Evolutionary conservation across 2,113 vertebrate species (phyloP), one percentile per base, ranked within the genome.

Genomic region (Oplegnathus fasciatus): DNA sequence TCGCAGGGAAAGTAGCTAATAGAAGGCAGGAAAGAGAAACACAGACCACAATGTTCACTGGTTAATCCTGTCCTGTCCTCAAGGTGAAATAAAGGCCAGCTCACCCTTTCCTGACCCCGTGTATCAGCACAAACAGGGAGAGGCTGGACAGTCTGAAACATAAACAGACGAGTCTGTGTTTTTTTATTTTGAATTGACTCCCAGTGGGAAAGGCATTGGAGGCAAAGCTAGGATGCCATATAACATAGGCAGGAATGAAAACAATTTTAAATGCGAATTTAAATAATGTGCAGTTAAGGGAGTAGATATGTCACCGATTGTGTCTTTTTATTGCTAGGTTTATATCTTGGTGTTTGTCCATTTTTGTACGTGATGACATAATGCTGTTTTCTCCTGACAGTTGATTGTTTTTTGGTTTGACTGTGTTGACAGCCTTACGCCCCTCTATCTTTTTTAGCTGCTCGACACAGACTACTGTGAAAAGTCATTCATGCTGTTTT

Each of bases 41-140:
- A 14, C 62, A 82, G 93, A 94, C 90, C 92, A 92, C 90, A 90
- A 26, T 90, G 93, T 82, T 76, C 78, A 72, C 26, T 52, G 40
- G 70, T 88, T 91, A 87, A 89, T 74, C 66, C 79, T 68, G 71
- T 69, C 83, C 79, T 73, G 87, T 88, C 87, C 68, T 52, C 64
- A 11, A 62, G 3, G 55, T 85, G 70, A 90, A 90, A 91, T 91
- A 86, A 80, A 78, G 88, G 58, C 76, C 72, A 64, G 22, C 72
- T 93, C 80, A 90, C 90, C 86, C 72, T 46, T 67, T 75, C 10
- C 75, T 88, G 91, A 93, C 88, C 91, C 74, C n/a, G 1, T 54
- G 72, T 30, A 50, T 66, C n/a, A 80, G 67, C 85, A 86, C 42
- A 87, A 83, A 85, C 73, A 52, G 24, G 24, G 48, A 89, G 70